Evolutionary conservation across 2,113 vertebrate species (phyloP).

Genomic region (Chaenocephalus aceratus): DNA sequence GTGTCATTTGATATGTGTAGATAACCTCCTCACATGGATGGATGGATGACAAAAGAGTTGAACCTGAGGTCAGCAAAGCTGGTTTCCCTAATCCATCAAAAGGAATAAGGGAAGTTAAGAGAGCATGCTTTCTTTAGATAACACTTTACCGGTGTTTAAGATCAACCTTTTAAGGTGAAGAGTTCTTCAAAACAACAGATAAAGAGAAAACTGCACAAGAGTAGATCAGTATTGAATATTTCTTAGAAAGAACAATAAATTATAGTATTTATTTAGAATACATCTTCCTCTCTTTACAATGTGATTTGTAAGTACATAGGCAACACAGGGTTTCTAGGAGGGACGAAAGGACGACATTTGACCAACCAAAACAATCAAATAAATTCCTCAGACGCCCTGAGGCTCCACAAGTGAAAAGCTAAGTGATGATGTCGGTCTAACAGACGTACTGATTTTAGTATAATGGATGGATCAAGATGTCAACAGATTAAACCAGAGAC

Average conservation of each 20-base stretch:
- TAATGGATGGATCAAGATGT: background rate
- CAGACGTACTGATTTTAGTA: background rate
- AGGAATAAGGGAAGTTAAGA: slow-evolving; percentile 6
- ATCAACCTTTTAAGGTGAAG: background rate
- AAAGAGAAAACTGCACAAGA: background rate
- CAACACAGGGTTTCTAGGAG: background rate
- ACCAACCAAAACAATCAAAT: background rate
- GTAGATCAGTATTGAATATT: background rate
- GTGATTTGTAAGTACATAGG: background rate
- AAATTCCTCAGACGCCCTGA: background rate
- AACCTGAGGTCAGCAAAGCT: slow-evolving; percentile 37
- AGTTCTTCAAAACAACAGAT: slow-evolving; percentile 7
- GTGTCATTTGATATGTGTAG: slow-evolving; percentile 53
- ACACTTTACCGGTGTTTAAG: slow-evolving; percentile 18
- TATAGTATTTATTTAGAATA: background rate
- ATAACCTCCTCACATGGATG: slow-evolving; percentile 39
- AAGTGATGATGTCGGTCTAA: background rate
- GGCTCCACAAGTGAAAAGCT: background rate
- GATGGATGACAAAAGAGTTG: slow-evolving; percentile 46
- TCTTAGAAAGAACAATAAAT: background rate
- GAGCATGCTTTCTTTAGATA: background rate
- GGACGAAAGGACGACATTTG: background rate
- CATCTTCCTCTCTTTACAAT: background rate
- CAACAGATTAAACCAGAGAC: background rate
- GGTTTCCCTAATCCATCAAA: slow-evolving; percentile 37